Evolutionary conservation across 2,888 invertebrate genomes (phyloP).

Genomic region (Agonopterix heracliana): DNA sequence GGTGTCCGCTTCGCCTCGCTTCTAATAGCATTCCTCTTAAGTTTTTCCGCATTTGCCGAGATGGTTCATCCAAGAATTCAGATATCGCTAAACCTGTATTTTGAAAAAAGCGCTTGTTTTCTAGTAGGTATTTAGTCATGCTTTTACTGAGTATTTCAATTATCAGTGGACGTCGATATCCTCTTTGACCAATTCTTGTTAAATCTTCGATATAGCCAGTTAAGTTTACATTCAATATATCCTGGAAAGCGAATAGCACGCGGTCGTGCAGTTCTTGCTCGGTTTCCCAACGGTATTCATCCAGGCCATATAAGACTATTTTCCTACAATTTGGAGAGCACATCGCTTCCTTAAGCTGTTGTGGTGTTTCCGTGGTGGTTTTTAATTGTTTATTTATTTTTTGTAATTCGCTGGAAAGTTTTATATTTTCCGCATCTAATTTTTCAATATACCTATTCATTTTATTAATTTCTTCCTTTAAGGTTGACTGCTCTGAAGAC

Average conservation of each 20-base stretch:
- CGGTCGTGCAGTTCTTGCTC: not conserved
- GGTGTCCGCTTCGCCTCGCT: not conserved
- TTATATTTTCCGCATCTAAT: not conserved
- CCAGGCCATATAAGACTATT: not conserved
- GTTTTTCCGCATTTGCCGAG: not conserved
- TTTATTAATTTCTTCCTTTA: too few species aligned
- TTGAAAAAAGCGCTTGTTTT: not conserved
- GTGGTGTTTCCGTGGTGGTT: not conserved
- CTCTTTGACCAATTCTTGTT: not conserved
- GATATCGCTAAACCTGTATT: not conserved
- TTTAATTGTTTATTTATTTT: not conserved
- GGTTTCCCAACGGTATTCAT: not conserved
- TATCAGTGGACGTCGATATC: not conserved
- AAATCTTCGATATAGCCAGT: not conserved
- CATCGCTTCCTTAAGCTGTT: not conserved
- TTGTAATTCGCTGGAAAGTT: not conserved
- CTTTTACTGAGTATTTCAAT: not conserved
- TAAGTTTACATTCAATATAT: not conserved
- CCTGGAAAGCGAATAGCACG: not conserved
- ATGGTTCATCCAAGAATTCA: not conserved
- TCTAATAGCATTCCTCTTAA: not conserved
- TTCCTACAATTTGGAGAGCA: not conserved
- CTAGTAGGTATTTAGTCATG: not conserved
- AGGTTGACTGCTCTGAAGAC: too few species aligned
- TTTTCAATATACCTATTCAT: not conserved